Percentiles rank a stretch among this genome's conserved stretches.
These are phyloP conservation scores for Myripristis murdjan DNA, from an alignment of 2,797 vertebrate genomes.

Conservation along the genomic window DNA sequence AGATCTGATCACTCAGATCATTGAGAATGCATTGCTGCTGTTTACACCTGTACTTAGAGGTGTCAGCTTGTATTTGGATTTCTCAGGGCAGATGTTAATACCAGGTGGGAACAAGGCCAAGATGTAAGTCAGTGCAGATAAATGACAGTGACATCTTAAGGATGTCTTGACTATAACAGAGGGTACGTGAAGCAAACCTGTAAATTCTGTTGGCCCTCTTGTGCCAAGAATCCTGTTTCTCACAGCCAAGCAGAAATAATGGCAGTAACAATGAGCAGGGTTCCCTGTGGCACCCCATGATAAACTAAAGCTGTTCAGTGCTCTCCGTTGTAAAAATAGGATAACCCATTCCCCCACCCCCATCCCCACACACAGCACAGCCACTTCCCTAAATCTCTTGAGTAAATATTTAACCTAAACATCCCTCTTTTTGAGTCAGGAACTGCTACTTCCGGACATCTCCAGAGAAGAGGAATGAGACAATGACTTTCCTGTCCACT, in stretches of 20 bases:
- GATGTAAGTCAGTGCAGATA: too few species aligned
- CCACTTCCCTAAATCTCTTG: slow-evolving; percentile 54
- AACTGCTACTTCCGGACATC: slow-evolving; percentile 59
- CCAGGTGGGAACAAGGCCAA: too few species aligned
- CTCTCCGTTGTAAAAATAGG: slow-evolving; percentile 35
- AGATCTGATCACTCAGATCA: too few species aligned
- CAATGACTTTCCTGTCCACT: slow-evolving; percentile 39
- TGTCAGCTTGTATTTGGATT: too few species aligned
- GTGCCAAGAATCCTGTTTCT: too few species aligned
- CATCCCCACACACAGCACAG: slow-evolving; percentile 33
- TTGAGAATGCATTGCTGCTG: too few species aligned
- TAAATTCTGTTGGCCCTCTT: too few species aligned
- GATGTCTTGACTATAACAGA: background rate
- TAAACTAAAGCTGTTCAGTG: slow-evolving; percentile 13
- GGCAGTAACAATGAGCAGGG: slow-evolving; percentile 37
- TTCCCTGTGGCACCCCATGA: slow-evolving; percentile 1
- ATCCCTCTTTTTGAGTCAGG: slow-evolving; percentile 59
- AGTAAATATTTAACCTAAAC: slow-evolving; percentile 68
- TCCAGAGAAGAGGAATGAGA: slow-evolving; percentile 46
- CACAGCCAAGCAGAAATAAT: background rate
- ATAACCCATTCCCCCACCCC: slow-evolving; percentile 2
- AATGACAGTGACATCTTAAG: background rate
- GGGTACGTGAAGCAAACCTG: background rate
- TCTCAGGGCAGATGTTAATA: too few species aligned
- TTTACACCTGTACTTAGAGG: too few species aligned